Conservation (phyloP, 2,113 vertebrate genomes). For the Carettochelys insculpta region DNA sequence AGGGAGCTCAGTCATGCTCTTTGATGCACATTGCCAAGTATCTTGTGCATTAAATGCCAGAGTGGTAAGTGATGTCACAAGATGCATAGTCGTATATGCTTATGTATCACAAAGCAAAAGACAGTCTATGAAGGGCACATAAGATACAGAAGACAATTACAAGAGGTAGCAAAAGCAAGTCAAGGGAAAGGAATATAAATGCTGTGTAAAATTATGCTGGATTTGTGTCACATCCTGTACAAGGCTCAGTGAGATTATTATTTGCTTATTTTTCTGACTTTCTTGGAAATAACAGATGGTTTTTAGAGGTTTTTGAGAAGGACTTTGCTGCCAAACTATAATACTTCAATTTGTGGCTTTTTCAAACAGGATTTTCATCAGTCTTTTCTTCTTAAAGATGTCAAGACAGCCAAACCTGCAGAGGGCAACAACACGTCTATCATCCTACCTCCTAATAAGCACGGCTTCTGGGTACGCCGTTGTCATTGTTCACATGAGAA, state of each 20-base stretch:
- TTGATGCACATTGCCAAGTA: conserved; percentile 21
- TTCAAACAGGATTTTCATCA: background rate
- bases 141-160: conserved; percentile 3
- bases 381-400: fast-evolving
- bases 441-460: background rate
- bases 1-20: conserved; percentile 19
- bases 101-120: conserved; percentile 51
- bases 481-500: conserved; percentile 24
- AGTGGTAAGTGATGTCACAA: conserved; percentile 56
- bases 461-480: background rate
- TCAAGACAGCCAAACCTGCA: background rate
- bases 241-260: conserved; percentile 3
- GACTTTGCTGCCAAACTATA: conserved; percentile 17
- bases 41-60: conserved; percentile 24
- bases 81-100: conserved; percentile 34
- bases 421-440: background rate
- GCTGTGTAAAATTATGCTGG: conserved; percentile 48
- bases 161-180: conserved; percentile 40
- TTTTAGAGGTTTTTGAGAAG: conserved; percentile 19
- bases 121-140: conserved; percentile 51
- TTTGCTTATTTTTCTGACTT: conserved; percentile 24
- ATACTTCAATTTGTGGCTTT: background rate
- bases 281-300: conserved; percentile 15
- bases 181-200: conserved; percentile 39
- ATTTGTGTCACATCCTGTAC: conserved; percentile 51